Evolutionary conservation across 2,888 invertebrate species (phyloP).

Genomic region (Latrodectus elegans): DNA sequence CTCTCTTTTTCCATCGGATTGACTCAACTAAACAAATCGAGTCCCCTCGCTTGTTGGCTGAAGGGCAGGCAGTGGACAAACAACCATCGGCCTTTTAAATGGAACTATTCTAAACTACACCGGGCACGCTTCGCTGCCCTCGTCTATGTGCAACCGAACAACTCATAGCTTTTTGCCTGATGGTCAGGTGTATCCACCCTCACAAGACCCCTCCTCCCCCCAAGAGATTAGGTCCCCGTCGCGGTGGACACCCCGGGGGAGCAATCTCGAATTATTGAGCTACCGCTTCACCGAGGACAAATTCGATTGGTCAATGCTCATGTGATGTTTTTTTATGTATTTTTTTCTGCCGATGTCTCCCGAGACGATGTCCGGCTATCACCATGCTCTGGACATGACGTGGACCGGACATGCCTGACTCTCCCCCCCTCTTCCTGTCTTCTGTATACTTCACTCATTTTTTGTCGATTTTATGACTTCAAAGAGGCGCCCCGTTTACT

Average conservation of each 20-base stretch:
- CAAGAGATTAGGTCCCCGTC: conserved; percentile 14
- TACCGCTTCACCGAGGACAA: conserved; percentile 56
- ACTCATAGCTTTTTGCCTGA: conserved; percentile 47
- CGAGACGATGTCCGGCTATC: conserved; percentile 22
- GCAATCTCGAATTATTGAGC: conserved; percentile 66
- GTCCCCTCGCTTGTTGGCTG: not conserved
- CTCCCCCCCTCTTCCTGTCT: not conserved
- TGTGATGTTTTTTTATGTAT: conserved; percentile 3
- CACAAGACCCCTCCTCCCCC: conserved; percentile 17
- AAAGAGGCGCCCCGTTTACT: conserved; percentile 51
- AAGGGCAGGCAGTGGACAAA: not conserved
- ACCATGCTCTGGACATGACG: conserved; percentile 28
- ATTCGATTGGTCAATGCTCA: conserved; percentile 69
- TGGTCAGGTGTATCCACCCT: conserved; percentile 46
- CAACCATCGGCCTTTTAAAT: conserved; percentile 42
- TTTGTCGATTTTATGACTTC: conserved; percentile 45
- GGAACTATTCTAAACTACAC: conserved; percentile 63
- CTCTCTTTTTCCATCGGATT: conserved; percentile 12
- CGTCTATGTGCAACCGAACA: conserved; percentile 37
- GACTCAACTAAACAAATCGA: conserved; percentile 62
- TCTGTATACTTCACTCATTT: conserved; percentile 5
- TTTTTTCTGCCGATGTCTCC: conserved; percentile 26
- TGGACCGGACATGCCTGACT: conserved; percentile 13
- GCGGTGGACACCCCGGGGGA: conserved; percentile 12
- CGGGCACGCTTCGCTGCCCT: conserved; percentile 52